Evolutionary conservation across 1,140 invertebrate genomes (phyloP).

Genomic region (Subanguina moxae): DNA sequence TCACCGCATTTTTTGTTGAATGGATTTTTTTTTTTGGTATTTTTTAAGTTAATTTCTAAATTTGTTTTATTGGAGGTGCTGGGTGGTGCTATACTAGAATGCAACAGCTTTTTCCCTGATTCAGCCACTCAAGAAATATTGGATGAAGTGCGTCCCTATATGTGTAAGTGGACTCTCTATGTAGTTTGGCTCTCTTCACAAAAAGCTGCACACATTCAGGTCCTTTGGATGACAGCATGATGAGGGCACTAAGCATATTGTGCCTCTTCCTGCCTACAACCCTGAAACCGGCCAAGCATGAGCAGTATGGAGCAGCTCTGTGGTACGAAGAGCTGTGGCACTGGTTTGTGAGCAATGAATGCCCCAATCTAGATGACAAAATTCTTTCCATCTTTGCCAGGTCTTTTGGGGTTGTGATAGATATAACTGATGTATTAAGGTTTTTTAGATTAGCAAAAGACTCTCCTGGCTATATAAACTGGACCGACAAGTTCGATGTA

Average conservation of each 20-base stretch:
- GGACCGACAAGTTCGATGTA: constrained; percentile 64
- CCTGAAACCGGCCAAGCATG: constrained; percentile 67
- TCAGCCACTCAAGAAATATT: constrained; percentile 80
- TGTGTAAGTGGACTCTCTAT: constrained; percentile 62
- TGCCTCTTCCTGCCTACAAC: constrained; percentile 74
- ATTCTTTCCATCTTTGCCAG: constrained; percentile 48
- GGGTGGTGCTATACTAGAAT: constrained; percentile 42
- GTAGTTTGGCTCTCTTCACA: too few species aligned
- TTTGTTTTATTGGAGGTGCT: constrained; percentile 36
- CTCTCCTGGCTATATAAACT: constrained; percentile 80
- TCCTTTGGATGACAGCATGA: constrained; percentile 69
- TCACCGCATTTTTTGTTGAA: too few species aligned
- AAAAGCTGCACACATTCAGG: too few species aligned
- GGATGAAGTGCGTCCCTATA: constrained; percentile 73
- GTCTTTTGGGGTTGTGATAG: constrained; percentile 12
- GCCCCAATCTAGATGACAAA: constrained; percentile 36
- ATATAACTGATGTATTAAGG: not conserved
- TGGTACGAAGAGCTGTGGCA: constrained; percentile 77
- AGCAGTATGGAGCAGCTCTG: constrained; percentile 65
- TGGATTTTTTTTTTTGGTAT: too few species aligned
- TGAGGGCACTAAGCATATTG: constrained; percentile 67
- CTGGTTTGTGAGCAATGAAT: constrained; percentile 38
- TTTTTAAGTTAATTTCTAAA: too few species aligned
- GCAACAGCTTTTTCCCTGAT: constrained; percentile 68
- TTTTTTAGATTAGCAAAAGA: constrained; percentile 68